Conservation (phyloP, 2,797 vertebrate genomes). For the Sternotherus odoratus region DNA sequence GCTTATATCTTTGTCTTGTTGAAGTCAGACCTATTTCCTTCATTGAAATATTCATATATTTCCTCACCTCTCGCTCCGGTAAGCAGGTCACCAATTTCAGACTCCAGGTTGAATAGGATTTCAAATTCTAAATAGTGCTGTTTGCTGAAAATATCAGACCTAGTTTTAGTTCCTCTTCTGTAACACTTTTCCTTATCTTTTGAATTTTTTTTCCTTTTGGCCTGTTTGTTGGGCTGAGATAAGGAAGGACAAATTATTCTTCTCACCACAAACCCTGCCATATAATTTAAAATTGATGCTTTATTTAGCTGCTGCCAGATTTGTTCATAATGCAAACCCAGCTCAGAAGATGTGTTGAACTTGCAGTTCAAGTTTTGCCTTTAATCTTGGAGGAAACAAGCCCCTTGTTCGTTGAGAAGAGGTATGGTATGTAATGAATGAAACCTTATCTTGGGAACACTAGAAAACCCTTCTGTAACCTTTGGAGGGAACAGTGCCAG, state of each 20-base stretch:
- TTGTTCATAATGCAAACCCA: not conserved
- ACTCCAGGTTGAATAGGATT: conserved; percentile 41
- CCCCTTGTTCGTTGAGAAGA: not conserved
- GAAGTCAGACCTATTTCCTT: conserved; percentile 64
- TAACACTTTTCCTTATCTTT: not conserved
- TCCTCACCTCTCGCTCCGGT: conserved; percentile 29
- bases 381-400: not conserved
- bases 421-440: not conserved
- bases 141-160: conserved; percentile 35
- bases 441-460: not conserved
- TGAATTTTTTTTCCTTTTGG: not conserved
- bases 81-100: conserved; percentile 21
- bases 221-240: conserved; percentile 13
- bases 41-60: not conserved
- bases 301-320: conserved; percentile 42
- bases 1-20: not conserved
- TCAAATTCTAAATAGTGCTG: conserved; percentile 31
- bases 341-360: not conserved
- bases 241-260: conserved; percentile 43
- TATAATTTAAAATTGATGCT: conserved; percentile 46
- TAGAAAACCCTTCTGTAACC: not conserved
- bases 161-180: not conserved
- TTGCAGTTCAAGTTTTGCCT: not conserved
- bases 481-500: not conserved
- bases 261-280: not conserved